Percentiles rank a stretch among this genome's conserved stretches.
phyloP scores from a whole-genome alignment of 1,140 invertebrate species.

The Drepana arcuata region DNA sequence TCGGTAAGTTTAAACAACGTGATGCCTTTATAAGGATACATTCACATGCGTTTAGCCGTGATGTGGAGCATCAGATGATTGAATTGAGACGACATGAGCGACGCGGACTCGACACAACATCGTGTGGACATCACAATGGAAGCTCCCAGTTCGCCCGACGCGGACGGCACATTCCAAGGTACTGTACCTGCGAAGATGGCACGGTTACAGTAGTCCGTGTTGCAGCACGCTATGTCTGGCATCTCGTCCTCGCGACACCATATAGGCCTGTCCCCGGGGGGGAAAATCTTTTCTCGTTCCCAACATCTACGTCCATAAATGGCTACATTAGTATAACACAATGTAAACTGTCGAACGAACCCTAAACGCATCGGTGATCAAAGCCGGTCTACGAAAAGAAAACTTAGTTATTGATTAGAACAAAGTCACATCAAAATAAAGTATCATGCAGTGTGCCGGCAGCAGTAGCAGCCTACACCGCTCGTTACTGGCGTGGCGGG shows the following conservation, averaged over 20 bases:
- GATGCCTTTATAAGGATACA: too few relatives aligned
- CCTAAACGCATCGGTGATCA: constrained; percentile 55
- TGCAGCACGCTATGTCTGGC: constrained; percentile 74
- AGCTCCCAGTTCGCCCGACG: constrained; percentile 45
- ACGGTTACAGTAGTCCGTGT: constrained; percentile 76
- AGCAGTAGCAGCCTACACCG: constrained; percentile 31
- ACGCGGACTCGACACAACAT: constrained; percentile 23
- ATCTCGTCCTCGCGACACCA: constrained; percentile 74
- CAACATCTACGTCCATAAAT: constrained; percentile 73
- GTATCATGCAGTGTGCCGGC: constrained; percentile 56
- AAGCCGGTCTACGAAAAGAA: constrained; percentile 50
- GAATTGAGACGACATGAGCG: too few relatives aligned
- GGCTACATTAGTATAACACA: constrained; percentile 27
- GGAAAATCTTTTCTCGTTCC: constrained; percentile 64
- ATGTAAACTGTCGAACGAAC: constrained; percentile 3
- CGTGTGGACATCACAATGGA: constrained; percentile 53
- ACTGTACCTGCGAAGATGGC: constrained; percentile 57
- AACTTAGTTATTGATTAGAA: constrained; percentile 56
- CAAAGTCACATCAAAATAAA: constrained; percentile 24
- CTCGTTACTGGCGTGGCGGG: background rate
- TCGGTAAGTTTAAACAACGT: too few relatives aligned
- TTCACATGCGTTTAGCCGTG: constrained; percentile 19
- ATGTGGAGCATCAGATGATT: too few relatives aligned
- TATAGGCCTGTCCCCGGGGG: constrained; percentile 74
- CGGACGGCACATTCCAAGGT: constrained; percentile 43